phyloP scores from a whole-genome alignment of 2,888 invertebrate species.

The Clistopyga incitator region DNA sequence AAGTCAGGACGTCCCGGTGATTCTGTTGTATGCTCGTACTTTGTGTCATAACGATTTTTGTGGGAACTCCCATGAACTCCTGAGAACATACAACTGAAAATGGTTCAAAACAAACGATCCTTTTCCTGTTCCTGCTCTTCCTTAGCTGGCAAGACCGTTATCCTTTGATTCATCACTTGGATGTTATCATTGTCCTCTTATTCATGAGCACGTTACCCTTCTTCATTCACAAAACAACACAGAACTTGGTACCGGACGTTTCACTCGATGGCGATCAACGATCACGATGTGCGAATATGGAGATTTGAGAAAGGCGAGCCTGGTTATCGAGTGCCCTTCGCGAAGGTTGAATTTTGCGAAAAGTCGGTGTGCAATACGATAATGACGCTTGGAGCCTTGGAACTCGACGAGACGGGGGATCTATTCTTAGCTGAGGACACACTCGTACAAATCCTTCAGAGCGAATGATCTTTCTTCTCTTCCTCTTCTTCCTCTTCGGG shows the following conservation, averaged over 20 bases:
- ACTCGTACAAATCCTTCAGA: constrained; percentile 41
- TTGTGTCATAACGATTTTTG: too few relatives aligned
- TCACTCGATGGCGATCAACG: constrained; percentile 21
- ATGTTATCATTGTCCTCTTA: constrained; percentile 42
- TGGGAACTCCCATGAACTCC: too few relatives aligned
- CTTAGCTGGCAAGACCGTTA: constrained; percentile 4
- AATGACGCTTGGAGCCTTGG: constrained; percentile 10
- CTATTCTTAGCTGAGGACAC: constrained; percentile 52
- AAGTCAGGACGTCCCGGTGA: too few relatives aligned
- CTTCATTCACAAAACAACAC: constrained; percentile 14
- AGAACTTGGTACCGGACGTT: constrained; percentile 25
- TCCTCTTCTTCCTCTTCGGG: constrained; percentile 35
- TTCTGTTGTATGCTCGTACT: too few relatives aligned
- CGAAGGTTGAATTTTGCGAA: neutral
- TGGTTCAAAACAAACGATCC: too few relatives aligned
- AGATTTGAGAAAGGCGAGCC: neutral
- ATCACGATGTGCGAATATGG: neutral
- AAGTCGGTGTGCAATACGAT: neutral
- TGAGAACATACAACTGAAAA: too few relatives aligned
- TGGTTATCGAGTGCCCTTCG: neutral
- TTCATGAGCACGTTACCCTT: neutral
- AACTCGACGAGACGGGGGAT: constrained; percentile 20
- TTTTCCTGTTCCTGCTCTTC: constrained; percentile 1
- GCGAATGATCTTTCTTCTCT: constrained; percentile 49
- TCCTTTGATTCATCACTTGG: constrained; percentile 50